Conservation (phyloP, 2,797 vertebrate genomes). For the Malurus leucopterus region DNA sequence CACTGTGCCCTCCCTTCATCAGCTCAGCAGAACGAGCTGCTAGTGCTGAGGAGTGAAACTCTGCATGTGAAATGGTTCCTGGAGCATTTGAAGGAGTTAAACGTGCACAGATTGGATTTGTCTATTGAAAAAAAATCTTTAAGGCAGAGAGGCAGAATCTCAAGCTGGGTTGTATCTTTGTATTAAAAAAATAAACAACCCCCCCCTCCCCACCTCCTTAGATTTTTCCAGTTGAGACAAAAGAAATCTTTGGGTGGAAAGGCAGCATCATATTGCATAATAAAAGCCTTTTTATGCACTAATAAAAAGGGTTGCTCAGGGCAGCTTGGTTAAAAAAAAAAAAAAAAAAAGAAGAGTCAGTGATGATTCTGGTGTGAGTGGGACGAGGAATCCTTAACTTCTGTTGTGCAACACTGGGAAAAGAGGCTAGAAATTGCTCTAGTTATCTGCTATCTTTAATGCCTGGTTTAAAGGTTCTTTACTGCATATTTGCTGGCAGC, state of each 20-base stretch:
- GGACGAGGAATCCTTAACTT: background rate
- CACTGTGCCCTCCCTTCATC: background rate
- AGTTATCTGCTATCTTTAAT: slow-evolving; percentile 48
- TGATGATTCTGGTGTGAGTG: background rate
- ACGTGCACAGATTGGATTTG: slow-evolving; percentile 18
- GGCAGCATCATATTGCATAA: slow-evolving; percentile 54
- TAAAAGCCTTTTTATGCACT: slow-evolving; percentile 42
- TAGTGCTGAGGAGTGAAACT: background rate
- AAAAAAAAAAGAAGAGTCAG: background rate
- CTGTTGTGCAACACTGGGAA: slow-evolving; percentile 14
- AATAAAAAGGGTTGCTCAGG: slow-evolving; percentile 52
- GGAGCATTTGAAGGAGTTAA: background rate
- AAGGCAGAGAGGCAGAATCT: slow-evolving; percentile 30
- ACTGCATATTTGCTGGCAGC: slow-evolving; percentile 58
- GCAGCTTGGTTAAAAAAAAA: slow-evolving; percentile 8
- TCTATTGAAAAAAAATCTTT: slow-evolving; percentile 31
- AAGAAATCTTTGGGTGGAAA: slow-evolving; percentile 53
- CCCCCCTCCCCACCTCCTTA: background rate
- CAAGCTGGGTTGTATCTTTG: slow-evolving; percentile 53
- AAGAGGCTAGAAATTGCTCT: slow-evolving; percentile 16
- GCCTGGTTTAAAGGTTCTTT: slow-evolving; percentile 54
- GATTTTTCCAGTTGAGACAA: slow-evolving; percentile 50
- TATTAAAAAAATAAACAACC: slow-evolving; percentile 51
- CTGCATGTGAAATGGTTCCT: background rate
- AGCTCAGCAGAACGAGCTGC: background rate